Base-by-base conservation (phyloP, 2,113 vertebrate genomes). In the Tachycineta bicolor region DNA sequence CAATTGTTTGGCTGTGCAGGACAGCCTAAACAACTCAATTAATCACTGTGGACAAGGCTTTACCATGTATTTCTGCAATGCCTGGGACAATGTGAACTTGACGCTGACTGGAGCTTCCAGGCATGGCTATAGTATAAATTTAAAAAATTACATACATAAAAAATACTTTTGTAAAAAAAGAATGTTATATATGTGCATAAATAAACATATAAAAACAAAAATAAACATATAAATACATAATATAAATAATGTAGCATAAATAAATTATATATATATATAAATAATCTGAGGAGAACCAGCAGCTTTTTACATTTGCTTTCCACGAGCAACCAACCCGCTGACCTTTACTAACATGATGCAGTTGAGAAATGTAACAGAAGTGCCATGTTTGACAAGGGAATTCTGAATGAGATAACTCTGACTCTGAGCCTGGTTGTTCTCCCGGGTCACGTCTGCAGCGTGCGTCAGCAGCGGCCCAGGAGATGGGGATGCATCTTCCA, bases 391-490 rank as follows among this genome's bases (percentile, higher is more conserved):
- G 69, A 84, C 46, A 93, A 47, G 84, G 82, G 84, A 89, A 93
- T 89, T 93, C 91, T 95, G 84, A 65, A 74, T 31, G 37, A 25
- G 94, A 76, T 74, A 41, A 58, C 83, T 34, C 79, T 83, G 69
- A 65, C 60, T 67, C 41, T 26, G 70, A 77, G 88, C 79, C 90
- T 70, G 82, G 75, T 90, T 96, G 82, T 26, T 93, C 68, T 91
- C 78, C 43, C 24, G 0, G 70, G 79, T 75, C 93, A 87, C 29
- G 23, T 90, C 56, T n/a, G 7, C 75, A 65, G 47, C 1, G 7
- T 79, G 91, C n/a, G 47, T 93, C 95, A 93, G 33, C 4, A 64
- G 55, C 12, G 0, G 70, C 83, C 91, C 65, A 20, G 22, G 87
- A 93, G 85, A 88, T 68, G 50, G 88, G 46, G 34, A 81, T 60